Percentiles rank a stretch among this genome's conserved stretches.
phyloP scores from a whole-genome alignment of 2,113 vertebrate species.

The Odontophorus gujanensis region DNA sequence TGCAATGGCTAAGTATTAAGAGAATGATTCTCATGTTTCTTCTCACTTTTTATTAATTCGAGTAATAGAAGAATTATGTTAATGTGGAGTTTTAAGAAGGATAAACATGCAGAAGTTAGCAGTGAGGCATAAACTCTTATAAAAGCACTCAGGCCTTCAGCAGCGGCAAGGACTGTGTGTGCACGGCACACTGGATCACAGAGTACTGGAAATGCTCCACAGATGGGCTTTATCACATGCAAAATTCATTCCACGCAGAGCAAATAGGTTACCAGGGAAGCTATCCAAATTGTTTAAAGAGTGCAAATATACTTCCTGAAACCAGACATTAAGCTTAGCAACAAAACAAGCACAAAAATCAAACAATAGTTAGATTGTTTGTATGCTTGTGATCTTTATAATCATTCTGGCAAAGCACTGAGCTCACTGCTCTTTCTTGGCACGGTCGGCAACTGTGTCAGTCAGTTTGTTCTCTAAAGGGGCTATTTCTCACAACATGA shows the following conservation, averaged over 20 bases:
- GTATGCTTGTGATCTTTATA: neutral
- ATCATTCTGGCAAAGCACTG: neutral
- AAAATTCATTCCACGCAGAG: neutral
- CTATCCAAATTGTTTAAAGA: neutral
- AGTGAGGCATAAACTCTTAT: neutral
- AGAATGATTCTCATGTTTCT: neutral
- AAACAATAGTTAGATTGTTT: neutral
- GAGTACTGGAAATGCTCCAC: constrained; percentile 4
- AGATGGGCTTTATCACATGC: neutral
- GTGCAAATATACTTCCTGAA: constrained; percentile 7
- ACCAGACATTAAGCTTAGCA: neutral
- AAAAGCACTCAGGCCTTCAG: neutral
- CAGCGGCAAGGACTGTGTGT: neutral
- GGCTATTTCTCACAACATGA: constrained; percentile 5
- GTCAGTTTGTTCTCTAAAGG: constrained; percentile 15
- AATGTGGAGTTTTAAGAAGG: neutral
- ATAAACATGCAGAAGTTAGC: neutral
- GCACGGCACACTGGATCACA: neutral
- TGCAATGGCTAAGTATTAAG: neutral
- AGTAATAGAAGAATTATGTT: neutral
- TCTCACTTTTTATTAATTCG: neutral
- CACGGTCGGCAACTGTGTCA: neutral
- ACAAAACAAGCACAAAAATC: neutral
- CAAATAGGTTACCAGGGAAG: neutral
- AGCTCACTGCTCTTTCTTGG: constrained; percentile 11